Conservation (phyloP, 2,113 vertebrate genomes). For the Cyanoramphus novaezelandiae region DNA sequence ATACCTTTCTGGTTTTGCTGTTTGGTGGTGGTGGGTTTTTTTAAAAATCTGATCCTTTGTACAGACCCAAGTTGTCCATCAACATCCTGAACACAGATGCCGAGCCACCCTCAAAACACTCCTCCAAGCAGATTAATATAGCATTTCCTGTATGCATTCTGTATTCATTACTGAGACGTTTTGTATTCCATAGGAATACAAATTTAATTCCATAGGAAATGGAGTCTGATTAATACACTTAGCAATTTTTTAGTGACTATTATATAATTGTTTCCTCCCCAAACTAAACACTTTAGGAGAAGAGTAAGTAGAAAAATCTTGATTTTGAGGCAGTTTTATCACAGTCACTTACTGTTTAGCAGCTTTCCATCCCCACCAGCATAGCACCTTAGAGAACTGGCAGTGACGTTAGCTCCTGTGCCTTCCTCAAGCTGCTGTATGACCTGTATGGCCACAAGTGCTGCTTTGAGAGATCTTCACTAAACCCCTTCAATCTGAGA, state of each 20-base stretch:
- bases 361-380: neutral
- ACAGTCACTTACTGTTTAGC: neutral
- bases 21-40: neutral
- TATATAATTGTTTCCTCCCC: neutral
- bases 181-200: neutral
- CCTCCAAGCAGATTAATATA: neutral
- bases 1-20: neutral
- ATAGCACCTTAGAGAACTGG: neutral
- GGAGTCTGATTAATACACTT: neutral
- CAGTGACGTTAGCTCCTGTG: no score
- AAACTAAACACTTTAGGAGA: neutral
- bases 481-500: neutral
- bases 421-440: neutral
- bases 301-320: neutral
- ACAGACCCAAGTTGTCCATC: neutral
- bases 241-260: neutral
- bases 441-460: accelerated
- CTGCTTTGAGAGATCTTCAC: neutral
- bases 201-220: neutral
- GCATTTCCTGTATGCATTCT: accelerated
- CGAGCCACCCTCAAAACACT: neutral
- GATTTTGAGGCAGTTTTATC: neutral
- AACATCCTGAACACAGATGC: accelerated
- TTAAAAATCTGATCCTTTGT: neutral
- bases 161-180: neutral